A percentile compares a stretch with the other conserved stretches of the same genome.
These are phyloP conservation scores for Lasioglossum malachurum DNA, from an alignment of 2,888 invertebrate species.

Conservation along the genomic window DNA sequence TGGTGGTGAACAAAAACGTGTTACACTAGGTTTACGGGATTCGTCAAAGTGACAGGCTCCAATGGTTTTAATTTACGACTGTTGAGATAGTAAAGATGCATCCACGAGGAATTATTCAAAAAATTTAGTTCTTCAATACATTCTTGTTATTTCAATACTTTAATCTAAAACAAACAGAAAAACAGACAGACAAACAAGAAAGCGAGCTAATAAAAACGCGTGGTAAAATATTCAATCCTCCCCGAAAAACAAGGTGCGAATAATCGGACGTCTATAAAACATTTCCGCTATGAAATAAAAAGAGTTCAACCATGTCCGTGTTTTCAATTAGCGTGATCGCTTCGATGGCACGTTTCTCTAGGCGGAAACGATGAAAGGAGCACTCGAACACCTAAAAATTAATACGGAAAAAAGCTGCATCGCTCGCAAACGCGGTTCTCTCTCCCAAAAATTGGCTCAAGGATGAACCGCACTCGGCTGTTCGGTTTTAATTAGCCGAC, in stretches of 20 bases:
- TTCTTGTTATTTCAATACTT: background rate
- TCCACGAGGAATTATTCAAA: background rate
- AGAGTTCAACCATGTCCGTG: background rate
- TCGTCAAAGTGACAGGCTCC: background rate
- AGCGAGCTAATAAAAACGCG: too few species aligned
- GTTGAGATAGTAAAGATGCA: background rate
- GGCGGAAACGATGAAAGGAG: background rate
- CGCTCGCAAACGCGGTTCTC: background rate
- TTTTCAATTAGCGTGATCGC: background rate
- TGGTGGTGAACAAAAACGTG: background rate
- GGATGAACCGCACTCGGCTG: constrained; percentile 14
- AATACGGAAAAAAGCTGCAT: background rate
- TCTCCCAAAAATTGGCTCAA: constrained; percentile 11
- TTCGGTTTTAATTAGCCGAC: constrained; percentile 29
- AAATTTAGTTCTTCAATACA: background rate
- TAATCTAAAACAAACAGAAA: too few species aligned
- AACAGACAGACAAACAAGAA: too few species aligned
- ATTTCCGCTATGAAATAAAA: background rate
- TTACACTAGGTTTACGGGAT: background rate
- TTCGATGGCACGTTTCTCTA: background rate
- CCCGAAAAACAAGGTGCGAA: too few species aligned
- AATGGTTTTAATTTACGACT: background rate
- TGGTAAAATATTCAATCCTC: background rate
- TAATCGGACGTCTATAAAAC: too few species aligned
- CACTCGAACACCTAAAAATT: background rate